Conservation (phyloP, 2,113 vertebrate species). For the Castor canadensis region DNA sequence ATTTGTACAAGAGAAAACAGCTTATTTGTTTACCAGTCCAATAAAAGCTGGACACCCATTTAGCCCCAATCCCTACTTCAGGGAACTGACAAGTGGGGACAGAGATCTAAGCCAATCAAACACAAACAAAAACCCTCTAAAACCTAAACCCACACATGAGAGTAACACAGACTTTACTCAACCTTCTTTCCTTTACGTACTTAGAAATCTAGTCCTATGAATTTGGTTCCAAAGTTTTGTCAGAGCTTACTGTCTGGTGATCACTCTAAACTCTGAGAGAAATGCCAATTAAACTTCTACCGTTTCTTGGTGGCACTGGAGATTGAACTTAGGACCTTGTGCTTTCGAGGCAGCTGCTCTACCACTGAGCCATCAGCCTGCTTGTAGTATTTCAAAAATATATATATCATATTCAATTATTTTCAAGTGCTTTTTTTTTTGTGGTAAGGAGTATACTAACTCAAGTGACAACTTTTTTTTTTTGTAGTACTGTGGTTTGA, state of each 20-base stretch:
- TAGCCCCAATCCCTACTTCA: not conserved
- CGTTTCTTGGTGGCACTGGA: no score
- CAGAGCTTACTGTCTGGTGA: not conserved
- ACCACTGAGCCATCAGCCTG: no score
- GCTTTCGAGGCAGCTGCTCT: no score
- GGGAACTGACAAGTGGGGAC: not conserved
- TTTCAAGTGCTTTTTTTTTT: not conserved
- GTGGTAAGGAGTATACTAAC: not conserved
- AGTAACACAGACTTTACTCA: not conserved
- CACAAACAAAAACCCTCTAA: not conserved
- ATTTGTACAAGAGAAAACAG: not conserved
- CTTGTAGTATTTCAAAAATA: no score
- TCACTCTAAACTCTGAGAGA: not conserved
- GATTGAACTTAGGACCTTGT: no score
- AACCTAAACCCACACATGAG: not conserved
- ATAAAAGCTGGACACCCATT: not conserved
- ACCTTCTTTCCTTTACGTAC: not conserved
- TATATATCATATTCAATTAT: not conserved
- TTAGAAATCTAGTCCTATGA: not conserved
- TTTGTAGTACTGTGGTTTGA: no score
- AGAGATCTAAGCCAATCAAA: conserved; percentile 13
- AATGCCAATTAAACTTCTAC: not conserved
- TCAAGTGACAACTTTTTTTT: not conserved
- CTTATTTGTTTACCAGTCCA: not conserved
- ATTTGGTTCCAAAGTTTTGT: not conserved